These are phyloP conservation scores for Tenualosa ilisha DNA, from an alignment of 2,797 vertebrate genomes.

Conservation along the genomic window DNA sequence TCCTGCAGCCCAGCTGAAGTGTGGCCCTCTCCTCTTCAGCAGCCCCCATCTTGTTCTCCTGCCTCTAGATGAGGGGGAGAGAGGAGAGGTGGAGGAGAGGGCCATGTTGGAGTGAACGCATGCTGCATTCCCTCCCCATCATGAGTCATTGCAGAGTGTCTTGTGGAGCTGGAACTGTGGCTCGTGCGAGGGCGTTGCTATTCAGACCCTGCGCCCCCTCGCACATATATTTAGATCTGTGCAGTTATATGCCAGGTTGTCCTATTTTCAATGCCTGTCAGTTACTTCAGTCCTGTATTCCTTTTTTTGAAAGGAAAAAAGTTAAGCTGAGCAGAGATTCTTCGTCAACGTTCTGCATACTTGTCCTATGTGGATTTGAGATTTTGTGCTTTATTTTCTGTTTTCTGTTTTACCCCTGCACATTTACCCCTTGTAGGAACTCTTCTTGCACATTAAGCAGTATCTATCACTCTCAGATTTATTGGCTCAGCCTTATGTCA, in stretches of 20 bases:
- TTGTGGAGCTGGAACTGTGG: not conserved
- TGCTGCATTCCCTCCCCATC: not conserved
- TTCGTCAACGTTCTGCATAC: not conserved
- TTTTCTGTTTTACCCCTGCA: not conserved
- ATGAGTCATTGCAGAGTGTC: not conserved
- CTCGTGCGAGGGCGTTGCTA: not conserved
- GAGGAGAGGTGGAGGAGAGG: not conserved
- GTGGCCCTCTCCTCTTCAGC: not conserved
- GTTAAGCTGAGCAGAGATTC: not conserved
- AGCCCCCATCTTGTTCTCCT: not conserved
- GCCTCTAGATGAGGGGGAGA: not conserved
- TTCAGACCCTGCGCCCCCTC: conserved; percentile 8
- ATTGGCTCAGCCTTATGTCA: no score
- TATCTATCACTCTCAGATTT: no score
- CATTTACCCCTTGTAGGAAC: not conserved
- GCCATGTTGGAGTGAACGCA: not conserved
- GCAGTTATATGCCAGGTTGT: not conserved
- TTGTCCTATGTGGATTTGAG: not conserved
- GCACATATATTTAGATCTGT: conserved; percentile 1
- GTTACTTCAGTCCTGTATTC: not conserved
- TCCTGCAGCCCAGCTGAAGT: not conserved
- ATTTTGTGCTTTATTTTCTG: not conserved
- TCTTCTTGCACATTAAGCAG: not conserved
- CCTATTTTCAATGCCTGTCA: conserved; percentile 4
- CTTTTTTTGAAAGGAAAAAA: not conserved